Conservation (phyloP, 2,888 invertebrate genomes). For the Watsonalla cultraria region DNA sequence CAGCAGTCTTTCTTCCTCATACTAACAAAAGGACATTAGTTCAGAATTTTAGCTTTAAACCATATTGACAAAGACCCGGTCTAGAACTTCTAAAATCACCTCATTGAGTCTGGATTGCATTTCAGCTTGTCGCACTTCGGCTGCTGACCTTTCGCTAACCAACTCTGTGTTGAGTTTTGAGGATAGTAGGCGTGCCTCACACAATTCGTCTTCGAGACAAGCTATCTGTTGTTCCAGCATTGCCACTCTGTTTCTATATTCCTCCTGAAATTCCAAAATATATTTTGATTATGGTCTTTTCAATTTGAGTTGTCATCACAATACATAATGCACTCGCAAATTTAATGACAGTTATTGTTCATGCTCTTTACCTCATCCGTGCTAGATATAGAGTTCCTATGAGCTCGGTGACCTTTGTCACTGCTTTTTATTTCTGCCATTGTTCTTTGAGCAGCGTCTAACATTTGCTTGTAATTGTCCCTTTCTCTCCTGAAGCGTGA, state of each 20-base stretch:
- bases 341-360: neutral
- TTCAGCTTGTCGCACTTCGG: slow-evolving; percentile 92
- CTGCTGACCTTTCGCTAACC: slow-evolving; percentile 91
- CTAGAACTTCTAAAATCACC: slow-evolving; percentile 49
- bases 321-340: no score
- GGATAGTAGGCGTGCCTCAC: slow-evolving; percentile 88
- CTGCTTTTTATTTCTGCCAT: slow-evolving; percentile 86
- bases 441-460: slow-evolving; percentile 91
- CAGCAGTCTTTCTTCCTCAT: slow-evolving; percentile 92
- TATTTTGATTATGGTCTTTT: neutral
- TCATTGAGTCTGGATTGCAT: slow-evolving; percentile 93
- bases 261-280: slow-evolving; percentile 70
- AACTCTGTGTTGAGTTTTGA: slow-evolving; percentile 92
- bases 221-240: slow-evolving; percentile 90
- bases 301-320: neutral
- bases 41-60: neutral
- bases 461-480: slow-evolving; percentile 93
- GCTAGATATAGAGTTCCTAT: slow-evolving; percentile 82
- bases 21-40: slow-evolving; percentile 49
- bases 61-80: neutral
- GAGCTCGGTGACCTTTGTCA: slow-evolving; percentile 64
- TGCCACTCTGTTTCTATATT: slow-evolving; percentile 84
- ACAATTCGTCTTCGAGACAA: slow-evolving; percentile 92
- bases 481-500: slow-evolving; percentile 91
- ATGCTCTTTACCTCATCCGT: slow-evolving; percentile 82